Evolutionary conservation across 2,113 vertebrate genomes (phyloP), one percentile per base, ranked within the genome.

Genomic region (Lichenostomus cassidix): DNA sequence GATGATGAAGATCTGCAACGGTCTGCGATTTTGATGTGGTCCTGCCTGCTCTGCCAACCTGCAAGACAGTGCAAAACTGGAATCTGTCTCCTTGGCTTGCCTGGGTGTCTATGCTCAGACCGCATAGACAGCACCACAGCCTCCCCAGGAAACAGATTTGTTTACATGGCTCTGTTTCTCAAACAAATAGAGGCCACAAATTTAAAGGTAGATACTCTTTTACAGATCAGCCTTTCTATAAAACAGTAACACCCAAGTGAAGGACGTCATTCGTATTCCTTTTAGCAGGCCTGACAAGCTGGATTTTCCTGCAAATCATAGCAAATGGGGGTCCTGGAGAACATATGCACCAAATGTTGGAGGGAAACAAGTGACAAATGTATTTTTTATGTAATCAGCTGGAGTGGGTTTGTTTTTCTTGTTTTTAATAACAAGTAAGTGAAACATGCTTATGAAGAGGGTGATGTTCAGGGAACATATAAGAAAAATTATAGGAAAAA

Each of bases 211-310:
- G 76, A 87, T 89, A 46, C 41, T 75, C 68, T 87, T 78, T 83
- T 90, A 75, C n/a, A 71, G 56, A 92, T 89, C 33, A 96, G 83
- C 60, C 35, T 69, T 74, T 84, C 47, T 75, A 44, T 4, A 5
- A 90, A 93, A 86, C 68, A 80, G 81, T 74, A 91, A 71, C 49
- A 60, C 44, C 15, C 1, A 2, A 78, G 37, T 86, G 68, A 94
- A 96, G 81, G 60, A 67, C 44, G 41, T 80, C 59, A 73, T 68
- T 92, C 25, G 16, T 81, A 56, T 75, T 95, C n/a, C 76, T 89
- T 94, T 87, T 87, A 84, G 73, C 42, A 86, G 89, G 85, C 55
- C 83, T 94, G 86, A 88, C 47, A 83, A 83, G 73, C 69, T 92
- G 78, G 24, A 64, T 92, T 95, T 91, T 90, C 62, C 44, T 87